These are phyloP conservation scores for Mobula hypostoma DNA, from an alignment of 2,113 vertebrate genomes.

Conservation along the genomic window DNA sequence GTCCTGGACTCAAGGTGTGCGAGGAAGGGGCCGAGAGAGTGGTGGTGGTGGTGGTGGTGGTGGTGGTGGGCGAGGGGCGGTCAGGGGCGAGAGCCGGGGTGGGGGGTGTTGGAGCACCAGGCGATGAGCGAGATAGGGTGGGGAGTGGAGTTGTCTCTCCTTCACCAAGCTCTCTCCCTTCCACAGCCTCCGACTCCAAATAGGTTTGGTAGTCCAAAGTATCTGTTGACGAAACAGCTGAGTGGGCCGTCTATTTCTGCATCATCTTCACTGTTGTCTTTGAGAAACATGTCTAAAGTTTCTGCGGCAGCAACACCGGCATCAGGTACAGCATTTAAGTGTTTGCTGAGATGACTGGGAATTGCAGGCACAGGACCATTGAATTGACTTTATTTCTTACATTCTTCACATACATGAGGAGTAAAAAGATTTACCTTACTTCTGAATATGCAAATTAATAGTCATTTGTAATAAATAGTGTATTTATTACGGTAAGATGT, in stretches of 20 bases:
- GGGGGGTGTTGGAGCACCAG: background rate
- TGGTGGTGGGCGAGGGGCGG: background rate
- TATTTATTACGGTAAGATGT: too few relatives aligned
- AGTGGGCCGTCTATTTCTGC: background rate
- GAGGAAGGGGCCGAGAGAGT: background rate
- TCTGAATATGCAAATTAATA: too few relatives aligned
- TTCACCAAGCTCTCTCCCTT: background rate
- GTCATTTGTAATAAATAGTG: too few relatives aligned
- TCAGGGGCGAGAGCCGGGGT: background rate
- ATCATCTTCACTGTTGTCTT: background rate
- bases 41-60: background rate
- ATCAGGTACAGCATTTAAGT: background rate
- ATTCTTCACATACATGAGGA: too few relatives aligned
- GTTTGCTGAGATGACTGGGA: too few relatives aligned
- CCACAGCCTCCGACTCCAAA: background rate
- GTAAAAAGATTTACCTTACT: too few relatives aligned
- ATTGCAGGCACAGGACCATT: too few relatives aligned
- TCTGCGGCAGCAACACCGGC: background rate
- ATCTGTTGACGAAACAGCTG: constrained; percentile 6
- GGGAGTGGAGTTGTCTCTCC: too few relatives aligned
- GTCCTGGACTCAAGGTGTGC: background rate
- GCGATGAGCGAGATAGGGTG: too few relatives aligned
- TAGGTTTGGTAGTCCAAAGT: background rate
- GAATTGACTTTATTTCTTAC: too few relatives aligned
- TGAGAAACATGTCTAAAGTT: constrained; percentile 9